These are phyloP conservation scores for Trididemnum nubilum DNA, from an alignment of 23 tunicate species.

Conservation along the genomic window DNA sequence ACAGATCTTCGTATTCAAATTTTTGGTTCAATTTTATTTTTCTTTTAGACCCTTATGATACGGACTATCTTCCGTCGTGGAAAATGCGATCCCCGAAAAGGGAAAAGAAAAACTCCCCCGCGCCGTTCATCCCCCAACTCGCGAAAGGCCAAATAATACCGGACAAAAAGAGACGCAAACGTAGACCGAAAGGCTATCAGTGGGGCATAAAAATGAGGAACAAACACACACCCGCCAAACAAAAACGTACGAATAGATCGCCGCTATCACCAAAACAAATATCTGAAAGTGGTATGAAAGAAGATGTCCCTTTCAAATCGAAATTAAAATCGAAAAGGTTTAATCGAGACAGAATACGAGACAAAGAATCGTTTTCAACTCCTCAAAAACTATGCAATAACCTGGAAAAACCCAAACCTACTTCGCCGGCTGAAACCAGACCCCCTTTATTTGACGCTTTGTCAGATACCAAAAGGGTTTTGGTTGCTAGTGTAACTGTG, in stretches of 20 bases:
- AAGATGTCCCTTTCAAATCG: neutral
- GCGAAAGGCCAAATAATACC: constrained; percentile 19
- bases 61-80: constrained; percentile 16
- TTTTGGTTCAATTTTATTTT: no score
- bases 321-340: neutral
- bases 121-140: neutral
- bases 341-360: neutral
- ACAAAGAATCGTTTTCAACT: neutral
- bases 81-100: neutral
- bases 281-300: no score
- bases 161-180: constrained; percentile 50
- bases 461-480: constrained; percentile 42
- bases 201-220: constrained; percentile 49
- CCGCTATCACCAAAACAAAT: neutral
- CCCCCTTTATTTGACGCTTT: constrained; percentile 10
- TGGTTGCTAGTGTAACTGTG: constrained; percentile 54
- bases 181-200: constrained; percentile 72
- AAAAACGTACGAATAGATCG: neutral
- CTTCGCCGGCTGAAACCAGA: neutral
- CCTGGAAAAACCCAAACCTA: constrained; percentile 13
- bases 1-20: no score
- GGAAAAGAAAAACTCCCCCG: neutral
- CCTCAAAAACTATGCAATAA: neutral
- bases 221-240: neutral
- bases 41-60: constrained; percentile 21